Evolutionary conservation across 53 echinoderm and acorn worm genomes (phyloP).

Genomic region (Apostichopus leukothele): DNA sequence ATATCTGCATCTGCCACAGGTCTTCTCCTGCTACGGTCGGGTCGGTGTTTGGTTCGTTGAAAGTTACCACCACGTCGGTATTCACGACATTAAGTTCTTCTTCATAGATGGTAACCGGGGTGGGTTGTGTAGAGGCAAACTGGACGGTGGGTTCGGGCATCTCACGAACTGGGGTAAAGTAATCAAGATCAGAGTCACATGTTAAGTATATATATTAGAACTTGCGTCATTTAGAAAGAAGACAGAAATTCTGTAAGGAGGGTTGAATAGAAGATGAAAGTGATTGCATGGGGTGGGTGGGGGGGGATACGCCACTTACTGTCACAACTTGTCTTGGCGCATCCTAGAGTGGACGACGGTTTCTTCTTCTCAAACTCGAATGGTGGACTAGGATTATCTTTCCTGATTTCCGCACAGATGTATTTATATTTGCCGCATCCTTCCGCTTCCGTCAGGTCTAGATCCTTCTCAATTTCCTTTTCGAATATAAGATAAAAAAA

Average conservation of each 20-base stretch:
- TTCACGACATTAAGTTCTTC: constrained; percentile 28
- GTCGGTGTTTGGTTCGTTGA: constrained; percentile 15
- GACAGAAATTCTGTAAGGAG: too few species aligned
- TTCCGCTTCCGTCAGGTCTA: constrained; percentile 12
- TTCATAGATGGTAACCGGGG: constrained; percentile 28
- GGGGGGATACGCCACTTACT: not conserved
- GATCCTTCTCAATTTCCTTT: constrained; percentile 13
- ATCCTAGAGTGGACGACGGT: constrained; percentile 13
- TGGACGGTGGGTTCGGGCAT: constrained; percentile 9
- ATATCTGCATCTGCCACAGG: constrained; percentile 20
- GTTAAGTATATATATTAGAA: too few species aligned
- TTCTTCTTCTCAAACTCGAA: constrained; percentile 43
- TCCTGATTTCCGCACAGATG: constrained; percentile 60
- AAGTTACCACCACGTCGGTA: constrained; percentile 11
- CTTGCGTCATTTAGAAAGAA: too few species aligned
- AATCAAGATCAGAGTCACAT: too few species aligned
- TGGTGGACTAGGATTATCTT: constrained; percentile 47
- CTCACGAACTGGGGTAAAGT: not conserved
- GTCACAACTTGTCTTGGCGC: constrained; percentile 43
- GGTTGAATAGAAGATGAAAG: too few species aligned
- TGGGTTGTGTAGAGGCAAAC: constrained; percentile 25
- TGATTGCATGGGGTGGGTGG: too few species aligned
- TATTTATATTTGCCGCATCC: constrained; percentile 63
- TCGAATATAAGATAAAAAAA: not conserved
- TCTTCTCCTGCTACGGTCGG: not conserved